phyloP scores from a whole-genome alignment of 2,888 invertebrate species.

The Agapostemon virescens region DNA sequence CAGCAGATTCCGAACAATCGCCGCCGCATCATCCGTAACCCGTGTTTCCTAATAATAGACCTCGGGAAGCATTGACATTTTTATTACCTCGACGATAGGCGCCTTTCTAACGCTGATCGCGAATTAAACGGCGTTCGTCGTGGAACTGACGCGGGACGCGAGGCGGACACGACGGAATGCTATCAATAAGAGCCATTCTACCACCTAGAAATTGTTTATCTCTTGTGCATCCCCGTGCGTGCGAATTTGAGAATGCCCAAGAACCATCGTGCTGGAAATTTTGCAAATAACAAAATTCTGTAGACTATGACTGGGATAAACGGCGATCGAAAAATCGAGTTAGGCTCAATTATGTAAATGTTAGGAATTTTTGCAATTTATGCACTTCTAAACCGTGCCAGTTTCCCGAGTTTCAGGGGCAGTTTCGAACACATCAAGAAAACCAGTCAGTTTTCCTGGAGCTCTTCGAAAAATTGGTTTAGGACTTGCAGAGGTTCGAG shows the following conservation, averaged over 20 bases:
- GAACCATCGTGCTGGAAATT: neutral
- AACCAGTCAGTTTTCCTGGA: too few species aligned
- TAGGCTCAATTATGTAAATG: too few species aligned
- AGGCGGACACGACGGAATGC: neutral
- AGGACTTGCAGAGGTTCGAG: too few species aligned
- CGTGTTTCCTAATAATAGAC: conserved; percentile 16
- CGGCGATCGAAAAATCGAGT: too few species aligned
- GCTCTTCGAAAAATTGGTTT: too few species aligned
- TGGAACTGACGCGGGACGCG: neutral
- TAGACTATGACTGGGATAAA: too few species aligned
- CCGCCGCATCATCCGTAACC: conserved; percentile 1
- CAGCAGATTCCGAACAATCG: conserved; percentile 12
- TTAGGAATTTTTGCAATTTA: too few species aligned
- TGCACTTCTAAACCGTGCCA: too few species aligned
- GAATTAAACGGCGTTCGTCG: neutral
- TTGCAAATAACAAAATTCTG: neutral
- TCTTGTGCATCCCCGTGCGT: neutral
- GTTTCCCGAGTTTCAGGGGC: too few species aligned
- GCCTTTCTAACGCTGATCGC: conserved; percentile 12
- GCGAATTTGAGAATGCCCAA: neutral
- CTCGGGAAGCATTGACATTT: conserved; percentile 15
- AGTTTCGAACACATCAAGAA: too few species aligned
- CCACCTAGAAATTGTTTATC: neutral
- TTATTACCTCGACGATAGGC: conserved; percentile 12
- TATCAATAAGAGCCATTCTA: neutral